Evolutionary conservation across 1,140 invertebrate species (phyloP), one percentile per base, ranked within the genome.

Genomic region (Lethrus apterus): DNA sequence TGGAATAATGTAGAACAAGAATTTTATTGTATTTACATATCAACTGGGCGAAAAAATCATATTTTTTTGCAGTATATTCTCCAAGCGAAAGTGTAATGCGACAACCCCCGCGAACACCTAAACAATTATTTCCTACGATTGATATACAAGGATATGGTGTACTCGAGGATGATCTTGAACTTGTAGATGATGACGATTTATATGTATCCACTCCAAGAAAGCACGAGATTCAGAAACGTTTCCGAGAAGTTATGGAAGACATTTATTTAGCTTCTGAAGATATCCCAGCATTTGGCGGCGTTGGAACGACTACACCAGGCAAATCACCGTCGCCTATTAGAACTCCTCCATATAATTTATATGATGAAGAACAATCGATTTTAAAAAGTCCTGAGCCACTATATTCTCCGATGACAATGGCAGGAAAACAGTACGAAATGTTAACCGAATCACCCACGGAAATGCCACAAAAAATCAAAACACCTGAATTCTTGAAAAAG

Each of bases 101-200:
- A n/a, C n/a, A n/a, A n/a, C n/a, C n/a, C n/a, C 7, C 18, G 20
- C 35, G 35, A 5, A 1, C 35, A n/a, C 24, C 24, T 7, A 13
- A 38, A 21, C 19, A 38, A 0, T n/a, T 38, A 10, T 38, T 38
- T 23, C 35, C 35, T 20, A 21, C 19, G 5, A 13, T 38, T 5
- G 13, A 38, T 2, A 23, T 38, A 4, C 35, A 18, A 10, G 24
- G 20, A 38, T 38, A 38, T 9, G 35, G 3, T 19, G 19, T 21
- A 21, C 7, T 38, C 24, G 35, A 38, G 7, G 35, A 38, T n/a
- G 35, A 38, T 21, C 13, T 38, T 5, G 35, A 38, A 1, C 15
- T 38, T 8, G 13, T 38, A 21, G 35, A 38, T 3, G n/a, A n/a
- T n/a, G 35, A 38, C 4, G 35, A 38, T 21, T 4, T 10, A 21